Percentiles rank a stretch among this genome's conserved stretches.
Evolutionary conservation across 2,797 vertebrate genomes (phyloP).

Genomic region (Gadopsis bispinosus): DNA sequence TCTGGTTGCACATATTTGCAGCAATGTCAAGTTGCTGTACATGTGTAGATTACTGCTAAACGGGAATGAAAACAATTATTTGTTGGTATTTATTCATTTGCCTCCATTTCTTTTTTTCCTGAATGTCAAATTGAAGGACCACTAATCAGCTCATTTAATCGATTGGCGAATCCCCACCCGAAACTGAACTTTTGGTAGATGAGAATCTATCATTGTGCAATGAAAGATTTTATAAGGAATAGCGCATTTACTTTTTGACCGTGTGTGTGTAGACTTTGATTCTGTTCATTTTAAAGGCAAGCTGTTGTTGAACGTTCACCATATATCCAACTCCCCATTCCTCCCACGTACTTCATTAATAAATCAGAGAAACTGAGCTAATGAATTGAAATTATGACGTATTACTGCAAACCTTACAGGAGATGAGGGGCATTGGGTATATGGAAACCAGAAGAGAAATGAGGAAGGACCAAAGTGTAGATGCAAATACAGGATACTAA

Average conservation of each 20-base stretch:
- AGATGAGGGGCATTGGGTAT: neutral
- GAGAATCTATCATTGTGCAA: no score
- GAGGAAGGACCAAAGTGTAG: neutral
- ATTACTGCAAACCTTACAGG: conserved; percentile 24
- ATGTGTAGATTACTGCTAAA: neutral
- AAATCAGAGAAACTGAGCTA: conserved; percentile 41
- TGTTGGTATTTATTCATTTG: neutral
- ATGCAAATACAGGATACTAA: neutral
- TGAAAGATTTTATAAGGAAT: neutral
- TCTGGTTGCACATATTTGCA: neutral
- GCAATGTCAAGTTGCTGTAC: neutral
- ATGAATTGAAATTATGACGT: conserved; percentile 14
- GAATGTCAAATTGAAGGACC: neutral
- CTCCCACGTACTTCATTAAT: conserved; percentile 44
- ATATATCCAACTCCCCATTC: conserved; percentile 16
- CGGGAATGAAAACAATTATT: neutral
- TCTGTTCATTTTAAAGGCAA: conserved; percentile 23
- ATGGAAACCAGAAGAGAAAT: neutral
- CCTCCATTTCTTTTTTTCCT: neutral
- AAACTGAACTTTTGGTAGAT: neutral
- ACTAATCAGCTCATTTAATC: neutral
- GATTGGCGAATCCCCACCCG: neutral
- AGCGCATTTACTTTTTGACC: neutral
- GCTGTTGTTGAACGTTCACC: conserved; percentile 14
- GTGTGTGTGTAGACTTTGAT: conserved; percentile 8